Base-by-base conservation (phyloP, 2,113 vertebrate genomes). In the Hucho hucho region DNA sequence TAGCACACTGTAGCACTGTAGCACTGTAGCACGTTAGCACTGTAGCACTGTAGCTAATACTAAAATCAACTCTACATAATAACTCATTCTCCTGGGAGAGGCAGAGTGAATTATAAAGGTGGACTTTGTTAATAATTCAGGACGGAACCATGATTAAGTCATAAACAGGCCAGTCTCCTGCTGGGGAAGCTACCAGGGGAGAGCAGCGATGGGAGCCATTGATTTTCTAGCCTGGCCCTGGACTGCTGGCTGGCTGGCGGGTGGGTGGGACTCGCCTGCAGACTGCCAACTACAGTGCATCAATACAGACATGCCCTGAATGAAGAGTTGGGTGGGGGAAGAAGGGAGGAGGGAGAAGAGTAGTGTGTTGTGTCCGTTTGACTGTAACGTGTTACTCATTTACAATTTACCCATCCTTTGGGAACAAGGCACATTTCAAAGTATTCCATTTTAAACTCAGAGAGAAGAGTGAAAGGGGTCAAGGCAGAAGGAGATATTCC, bases 261-360 rank as follows among this genome's bases (percentile, higher is more conserved):
- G 37, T 37, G 82, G 79, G 87, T 83, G 64, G 77, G 85, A 87
- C 86, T 78, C 56, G 80, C 84, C 86, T 83, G 80, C 78, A 82
- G 88, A 90, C 89, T 90, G 87, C 88, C 87, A 89, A 90, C 86
- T 86, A 77, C 69, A 69, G 79, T 70, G 77, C 84, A 79, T 90
- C 90, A 83, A 91, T 91, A 89, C 83, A 65, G 76, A 89, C 88
- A 83, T 90, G 90, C 84, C 64, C 61, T 4, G 91, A 79, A 81
- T 89, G 56, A 47, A 75, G 85, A 88, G 89, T 87, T 73, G 75
- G 81, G 83, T 72, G 82, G 89, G 89, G 85, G 86, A 90, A 91
- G 76, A 73, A 46, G 16, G 75, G 63, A 69, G 28, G 43, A 16
- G 72, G 56, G 22, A 32, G 75, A 64, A 77, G 79, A 69, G 37